These are phyloP conservation scores for Mellivora capensis DNA, from an alignment of 2,113 vertebrate species.

Conservation along the genomic window DNA sequence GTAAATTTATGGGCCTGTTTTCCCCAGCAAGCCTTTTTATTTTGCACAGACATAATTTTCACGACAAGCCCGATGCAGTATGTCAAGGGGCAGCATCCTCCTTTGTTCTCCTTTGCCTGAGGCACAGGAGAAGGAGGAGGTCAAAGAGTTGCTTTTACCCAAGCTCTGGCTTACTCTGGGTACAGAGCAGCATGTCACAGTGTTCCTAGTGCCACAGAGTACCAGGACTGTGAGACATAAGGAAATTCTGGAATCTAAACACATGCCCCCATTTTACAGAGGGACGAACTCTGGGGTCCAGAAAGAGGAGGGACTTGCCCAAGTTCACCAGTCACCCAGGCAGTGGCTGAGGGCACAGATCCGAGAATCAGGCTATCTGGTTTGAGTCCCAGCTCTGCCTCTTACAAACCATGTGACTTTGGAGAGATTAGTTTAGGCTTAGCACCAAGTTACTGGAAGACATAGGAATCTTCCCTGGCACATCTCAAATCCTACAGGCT, in stretches of 20 bases:
- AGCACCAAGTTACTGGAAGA: neutral
- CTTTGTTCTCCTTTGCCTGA: neutral
- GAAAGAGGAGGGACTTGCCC: neutral
- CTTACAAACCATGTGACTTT: neutral
- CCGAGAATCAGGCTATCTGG: neutral
- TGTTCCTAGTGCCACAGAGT: neutral
- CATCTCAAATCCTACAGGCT: neutral
- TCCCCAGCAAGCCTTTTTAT: neutral
- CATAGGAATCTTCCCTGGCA: neutral
- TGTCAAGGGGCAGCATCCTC: neutral
- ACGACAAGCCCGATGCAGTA: neutral
- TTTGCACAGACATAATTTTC: constrained; percentile 31
- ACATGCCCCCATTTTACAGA: neutral
- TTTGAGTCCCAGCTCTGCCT: neutral
- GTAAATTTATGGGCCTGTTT: constrained; percentile 3
- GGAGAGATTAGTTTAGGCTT: neutral
- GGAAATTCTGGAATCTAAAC: neutral
- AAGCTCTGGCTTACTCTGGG: neutral
- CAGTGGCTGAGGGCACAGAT: neutral
- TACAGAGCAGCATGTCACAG: neutral
- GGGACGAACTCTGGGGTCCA: neutral
- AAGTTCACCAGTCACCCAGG: neutral
- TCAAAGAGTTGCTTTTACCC: neutral
- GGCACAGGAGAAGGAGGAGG: neutral
- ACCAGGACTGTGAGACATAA: neutral